Conservation (phyloP, 2,113 vertebrate genomes). For the Indri indri region DNA sequence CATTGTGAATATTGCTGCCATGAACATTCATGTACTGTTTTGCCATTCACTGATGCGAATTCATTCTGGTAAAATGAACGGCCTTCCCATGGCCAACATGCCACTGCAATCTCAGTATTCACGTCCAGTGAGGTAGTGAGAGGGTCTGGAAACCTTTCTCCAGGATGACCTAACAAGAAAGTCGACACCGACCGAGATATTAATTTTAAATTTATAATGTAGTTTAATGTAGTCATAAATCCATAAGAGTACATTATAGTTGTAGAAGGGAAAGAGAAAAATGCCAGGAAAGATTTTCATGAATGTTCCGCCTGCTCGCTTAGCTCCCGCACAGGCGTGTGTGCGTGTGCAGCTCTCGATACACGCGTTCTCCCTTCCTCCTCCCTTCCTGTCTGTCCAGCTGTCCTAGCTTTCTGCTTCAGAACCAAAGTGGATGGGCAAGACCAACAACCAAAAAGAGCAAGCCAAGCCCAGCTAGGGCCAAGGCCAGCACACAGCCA, state of each 20-base stretch:
- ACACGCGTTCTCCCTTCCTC: background rate
- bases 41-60: background rate
- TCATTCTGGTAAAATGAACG: background rate
- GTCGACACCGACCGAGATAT: background rate
- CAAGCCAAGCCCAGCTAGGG: constrained; percentile 16
- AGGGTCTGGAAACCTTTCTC: background rate
- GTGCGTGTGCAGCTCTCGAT: background rate
- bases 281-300: background rate
- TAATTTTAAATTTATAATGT: background rate
- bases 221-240: background rate
- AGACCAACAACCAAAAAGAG: constrained; percentile 20
- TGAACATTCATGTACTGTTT: background rate
- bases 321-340: background rate
- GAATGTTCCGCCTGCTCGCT: background rate
- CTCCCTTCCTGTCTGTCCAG: background rate
- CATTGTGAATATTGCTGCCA: background rate
- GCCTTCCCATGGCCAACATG: background rate
- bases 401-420: constrained; percentile 53
- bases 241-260: background rate
- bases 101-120: background rate
- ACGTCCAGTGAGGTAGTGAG: background rate
- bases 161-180: background rate
- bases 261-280: background rate
- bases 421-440: constrained; percentile 46
- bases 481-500: constrained; percentile 40